These are phyloP conservation scores for Menura novaehollandiae DNA, from an alignment of 2,113 vertebrate species.

Conservation along the genomic window DNA sequence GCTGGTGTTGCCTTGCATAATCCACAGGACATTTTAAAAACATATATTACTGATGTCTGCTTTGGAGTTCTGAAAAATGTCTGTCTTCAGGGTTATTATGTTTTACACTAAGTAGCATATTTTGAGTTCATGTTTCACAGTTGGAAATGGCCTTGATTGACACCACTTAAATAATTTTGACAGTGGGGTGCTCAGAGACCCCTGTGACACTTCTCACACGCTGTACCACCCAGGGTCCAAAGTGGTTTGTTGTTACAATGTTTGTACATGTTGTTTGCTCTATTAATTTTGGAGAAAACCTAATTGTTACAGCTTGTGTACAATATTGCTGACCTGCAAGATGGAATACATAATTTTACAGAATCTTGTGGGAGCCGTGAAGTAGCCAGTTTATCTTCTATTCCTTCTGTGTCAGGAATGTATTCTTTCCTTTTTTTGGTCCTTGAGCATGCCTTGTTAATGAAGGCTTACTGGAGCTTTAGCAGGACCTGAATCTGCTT, in stretches of 20 bases:
- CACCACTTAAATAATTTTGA: neutral
- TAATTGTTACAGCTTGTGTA: neutral
- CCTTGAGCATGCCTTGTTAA: neutral
- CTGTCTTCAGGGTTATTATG: neutral
- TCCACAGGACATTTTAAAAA: neutral
- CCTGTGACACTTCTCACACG: neutral
- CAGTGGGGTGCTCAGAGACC: neutral
- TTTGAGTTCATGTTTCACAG: neutral
- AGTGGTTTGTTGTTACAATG: neutral
- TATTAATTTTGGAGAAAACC: neutral
- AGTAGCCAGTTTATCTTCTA: neutral
- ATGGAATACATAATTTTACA: neutral
- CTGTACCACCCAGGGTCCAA: neutral
- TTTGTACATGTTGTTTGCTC: neutral
- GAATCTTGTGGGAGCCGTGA: neutral
- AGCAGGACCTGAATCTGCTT: neutral
- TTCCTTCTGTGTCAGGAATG: neutral
- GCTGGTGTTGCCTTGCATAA: neutral
- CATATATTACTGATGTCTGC: neutral
- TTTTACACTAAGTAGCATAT: neutral
- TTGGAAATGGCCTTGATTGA: neutral
- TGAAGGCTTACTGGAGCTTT: neutral
- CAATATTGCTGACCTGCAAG: neutral
- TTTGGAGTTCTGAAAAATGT: neutral
- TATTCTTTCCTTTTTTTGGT: neutral